A percentile compares a stretch with the other conserved stretches of the same genome.
Conservation (phyloP, 2,888 invertebrate genomes). For the Oxytorus armatus region DNA sequence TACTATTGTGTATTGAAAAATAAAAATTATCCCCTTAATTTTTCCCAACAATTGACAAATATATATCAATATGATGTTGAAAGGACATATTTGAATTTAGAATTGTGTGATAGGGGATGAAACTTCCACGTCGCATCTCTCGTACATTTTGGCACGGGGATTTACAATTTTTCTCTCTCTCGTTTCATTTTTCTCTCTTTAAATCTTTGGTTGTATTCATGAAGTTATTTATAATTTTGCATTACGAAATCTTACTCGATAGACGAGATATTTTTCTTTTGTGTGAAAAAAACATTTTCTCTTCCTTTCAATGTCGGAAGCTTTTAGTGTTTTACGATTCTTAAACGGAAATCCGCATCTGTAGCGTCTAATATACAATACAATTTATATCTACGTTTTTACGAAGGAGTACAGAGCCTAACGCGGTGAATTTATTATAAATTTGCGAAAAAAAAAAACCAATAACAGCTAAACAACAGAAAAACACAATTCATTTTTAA, state of each 20-base stretch:
- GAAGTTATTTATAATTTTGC: conserved; percentile 56
- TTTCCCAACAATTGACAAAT: conserved; percentile 61
- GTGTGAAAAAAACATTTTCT: conserved; percentile 28
- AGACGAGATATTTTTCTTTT: conserved; percentile 30
- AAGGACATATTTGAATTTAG: conserved; percentile 25
- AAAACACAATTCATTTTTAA: no score
- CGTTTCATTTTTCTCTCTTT: conserved; percentile 14
- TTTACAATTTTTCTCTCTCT: conserved; percentile 49
- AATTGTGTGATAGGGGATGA: conserved; percentile 29
- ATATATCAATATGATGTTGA: conserved; percentile 56
- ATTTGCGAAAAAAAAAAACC: no score
- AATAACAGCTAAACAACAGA: no score
- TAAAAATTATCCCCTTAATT: conserved; percentile 63
- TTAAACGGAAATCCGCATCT: conserved; percentile 14
- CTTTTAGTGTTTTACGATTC: conserved; percentile 25
- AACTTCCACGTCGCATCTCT: conserved; percentile 44
- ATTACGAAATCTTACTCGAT: conserved; percentile 52
- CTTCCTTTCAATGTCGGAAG: conserved; percentile 28
- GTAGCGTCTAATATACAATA: conserved; percentile 35
- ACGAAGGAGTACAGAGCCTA: conserved; percentile 14
- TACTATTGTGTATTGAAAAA: conserved; percentile 66
- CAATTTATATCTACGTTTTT: not conserved
- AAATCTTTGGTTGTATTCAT: conserved; percentile 65
- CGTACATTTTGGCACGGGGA: conserved; percentile 67
- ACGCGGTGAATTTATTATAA: conserved; percentile 22